Conservation (phyloP, 2,888 invertebrate genomes). For the Blera fallax region DNA sequence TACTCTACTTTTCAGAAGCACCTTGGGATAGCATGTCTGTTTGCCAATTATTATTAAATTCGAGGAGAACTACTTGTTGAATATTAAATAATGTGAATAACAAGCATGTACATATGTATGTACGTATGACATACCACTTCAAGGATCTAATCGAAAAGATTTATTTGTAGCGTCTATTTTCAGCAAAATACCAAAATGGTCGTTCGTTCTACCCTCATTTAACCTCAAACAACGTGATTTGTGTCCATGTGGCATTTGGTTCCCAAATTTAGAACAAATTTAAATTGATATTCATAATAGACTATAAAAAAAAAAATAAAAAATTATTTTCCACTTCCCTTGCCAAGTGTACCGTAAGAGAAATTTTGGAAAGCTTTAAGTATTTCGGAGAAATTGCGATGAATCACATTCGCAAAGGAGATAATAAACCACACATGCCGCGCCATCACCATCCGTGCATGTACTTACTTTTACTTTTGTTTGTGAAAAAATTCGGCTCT, state of each 20-base stretch:
- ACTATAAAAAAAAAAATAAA: neutral
- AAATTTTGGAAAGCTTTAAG: conserved; percentile 41
- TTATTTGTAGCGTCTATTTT: neutral
- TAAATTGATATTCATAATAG: neutral
- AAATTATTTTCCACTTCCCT: no score
- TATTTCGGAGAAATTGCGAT: conserved; percentile 24
- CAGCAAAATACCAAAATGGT: conserved; percentile 21
- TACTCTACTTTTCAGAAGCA: no score
- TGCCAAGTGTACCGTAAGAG: conserved; percentile 32
- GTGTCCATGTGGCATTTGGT: conserved; percentile 28
- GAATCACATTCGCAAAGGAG: conserved; percentile 20
- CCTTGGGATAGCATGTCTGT: neutral
- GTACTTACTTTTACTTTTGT: conserved; percentile 53
- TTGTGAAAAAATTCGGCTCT: conserved; percentile 38
- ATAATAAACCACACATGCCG: neutral
- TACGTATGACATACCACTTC: no score
- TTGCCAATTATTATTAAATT: neutral
- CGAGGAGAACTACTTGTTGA: conserved; percentile 26
- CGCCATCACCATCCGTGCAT: neutral
- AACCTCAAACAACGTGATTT: conserved; percentile 28
- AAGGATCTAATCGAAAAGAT: neutral
- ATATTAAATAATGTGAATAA: neutral
- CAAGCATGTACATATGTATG: neutral
- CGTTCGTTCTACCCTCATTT: neutral
- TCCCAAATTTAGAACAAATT: neutral